phyloP scores from a whole-genome alignment of 2,113 vertebrate species.

The Australoheros scitulus region DNA sequence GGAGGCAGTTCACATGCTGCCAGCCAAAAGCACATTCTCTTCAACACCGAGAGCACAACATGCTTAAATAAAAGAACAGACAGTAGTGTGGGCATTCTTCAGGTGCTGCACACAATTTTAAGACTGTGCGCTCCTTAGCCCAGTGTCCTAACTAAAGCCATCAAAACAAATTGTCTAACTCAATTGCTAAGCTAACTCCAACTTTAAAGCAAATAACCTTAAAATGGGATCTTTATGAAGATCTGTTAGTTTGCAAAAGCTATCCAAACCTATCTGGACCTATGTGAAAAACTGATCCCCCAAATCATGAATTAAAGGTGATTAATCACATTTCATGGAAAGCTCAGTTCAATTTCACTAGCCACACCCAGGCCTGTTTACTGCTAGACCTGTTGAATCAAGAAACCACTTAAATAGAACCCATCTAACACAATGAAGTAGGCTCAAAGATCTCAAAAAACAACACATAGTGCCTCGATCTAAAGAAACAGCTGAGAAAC shows the following conservation, averaged over 20 bases:
- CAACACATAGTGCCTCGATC: not conserved
- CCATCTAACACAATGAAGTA: not conserved
- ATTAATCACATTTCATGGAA: too few species aligned
- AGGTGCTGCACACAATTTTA: not conserved
- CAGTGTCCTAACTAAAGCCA: not conserved
- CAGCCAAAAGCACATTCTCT: slow-evolving; percentile 33
- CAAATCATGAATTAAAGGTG: too few species aligned
- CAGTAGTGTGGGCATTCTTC: not conserved
- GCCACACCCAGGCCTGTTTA: too few species aligned
- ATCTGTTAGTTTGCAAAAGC: too few species aligned
- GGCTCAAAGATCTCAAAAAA: not conserved
- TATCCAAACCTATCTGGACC: too few species aligned
- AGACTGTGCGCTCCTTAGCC: not conserved
- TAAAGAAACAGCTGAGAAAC: not conserved
- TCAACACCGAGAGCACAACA: slow-evolving; percentile 17
- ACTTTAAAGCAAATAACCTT: not conserved
- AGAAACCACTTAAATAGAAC: too few species aligned
- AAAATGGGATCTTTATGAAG: not conserved
- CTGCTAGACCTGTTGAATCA: too few species aligned
- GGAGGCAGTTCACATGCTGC: slow-evolving; percentile 18
- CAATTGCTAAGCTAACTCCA: not conserved
- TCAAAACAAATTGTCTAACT: not conserved
- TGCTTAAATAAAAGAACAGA: slow-evolving; percentile 4
- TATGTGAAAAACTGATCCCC: too few species aligned
- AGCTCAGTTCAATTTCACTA: too few species aligned